Evolutionary conservation across 2,888 invertebrate genomes (phyloP).

Genomic region (Lochmaea crataegi): DNA sequence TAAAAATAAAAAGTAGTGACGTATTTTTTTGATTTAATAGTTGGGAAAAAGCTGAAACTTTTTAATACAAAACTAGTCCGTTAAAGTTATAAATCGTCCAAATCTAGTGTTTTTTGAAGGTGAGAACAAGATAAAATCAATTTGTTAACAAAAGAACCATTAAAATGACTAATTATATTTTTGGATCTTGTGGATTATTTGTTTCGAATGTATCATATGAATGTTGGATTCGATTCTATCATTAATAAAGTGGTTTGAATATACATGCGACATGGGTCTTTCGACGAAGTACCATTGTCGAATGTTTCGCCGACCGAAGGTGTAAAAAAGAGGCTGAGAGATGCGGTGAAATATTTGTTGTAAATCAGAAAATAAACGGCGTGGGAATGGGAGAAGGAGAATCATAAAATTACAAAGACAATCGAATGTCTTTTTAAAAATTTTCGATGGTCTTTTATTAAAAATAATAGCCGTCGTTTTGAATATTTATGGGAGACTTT

Average conservation of each 20-base stretch:
- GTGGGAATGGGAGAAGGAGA: slow-evolving; percentile 3
- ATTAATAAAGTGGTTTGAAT: slow-evolving; percentile 17
- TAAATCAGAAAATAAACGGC: slow-evolving; percentile 48
- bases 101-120: neutral
- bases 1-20: neutral
- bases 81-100: neutral
- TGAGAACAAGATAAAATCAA: neutral
- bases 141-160: neutral
- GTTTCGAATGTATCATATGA: neutral
- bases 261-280: slow-evolving; percentile 7
- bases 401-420: slow-evolving; percentile 23
- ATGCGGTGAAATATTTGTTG: slow-evolving; percentile 50
- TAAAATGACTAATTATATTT: neutral
- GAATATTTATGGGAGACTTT: slow-evolving; percentile 12
- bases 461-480: slow-evolving; percentile 15
- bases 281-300: slow-evolving; percentile 9
- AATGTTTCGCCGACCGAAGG: slow-evolving; percentile 7
- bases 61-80: no score
- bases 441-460: slow-evolving; percentile 16
- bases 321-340: slow-evolving; percentile 38
- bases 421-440: slow-evolving; percentile 12
- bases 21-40: no score
- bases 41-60: no score
- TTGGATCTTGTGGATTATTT: neutral
- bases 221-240: neutral